A percentile compares a stretch with the other conserved stretches of the same genome.
Evolutionary conservation across 1,140 invertebrate species (phyloP).

Genomic region (Lordiphosa stackelbergi): DNA sequence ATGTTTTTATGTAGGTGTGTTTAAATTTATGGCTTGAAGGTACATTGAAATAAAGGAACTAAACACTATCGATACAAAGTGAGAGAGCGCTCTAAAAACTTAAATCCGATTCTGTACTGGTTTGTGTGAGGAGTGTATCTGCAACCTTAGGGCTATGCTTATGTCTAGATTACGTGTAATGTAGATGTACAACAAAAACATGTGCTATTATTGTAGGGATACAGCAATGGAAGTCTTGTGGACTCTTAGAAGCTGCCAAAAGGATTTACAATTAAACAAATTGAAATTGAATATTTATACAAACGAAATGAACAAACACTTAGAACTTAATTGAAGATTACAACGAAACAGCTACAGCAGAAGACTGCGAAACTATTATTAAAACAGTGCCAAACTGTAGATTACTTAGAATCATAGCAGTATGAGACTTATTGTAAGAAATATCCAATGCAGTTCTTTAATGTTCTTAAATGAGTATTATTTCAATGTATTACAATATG

Average conservation of each 20-base stretch:
- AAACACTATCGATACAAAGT: constrained; percentile 18
- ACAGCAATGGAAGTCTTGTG: constrained; percentile 32
- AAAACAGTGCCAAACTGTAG: too few species aligned
- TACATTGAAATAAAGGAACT: constrained; percentile 47
- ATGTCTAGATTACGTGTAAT: constrained; percentile 44
- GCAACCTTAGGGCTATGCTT: constrained; percentile 40
- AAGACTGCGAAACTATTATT: too few species aligned
- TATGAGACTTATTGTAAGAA: too few species aligned
- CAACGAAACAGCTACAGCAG: too few species aligned
- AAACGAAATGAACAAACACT: constrained; percentile 1
- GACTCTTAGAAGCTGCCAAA: constrained; percentile 10
- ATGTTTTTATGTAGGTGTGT: constrained; percentile 7
- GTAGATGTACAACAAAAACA: constrained; percentile 44
- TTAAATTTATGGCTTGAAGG: constrained; percentile 38
- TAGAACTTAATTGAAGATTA: background rate
- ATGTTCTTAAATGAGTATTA: constrained; percentile 32
- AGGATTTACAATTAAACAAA: constrained; percentile 6
- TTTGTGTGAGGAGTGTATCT: constrained; percentile 17
- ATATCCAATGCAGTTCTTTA: background rate
- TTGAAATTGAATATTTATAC: constrained; percentile 4
- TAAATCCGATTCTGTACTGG: constrained; percentile 29
- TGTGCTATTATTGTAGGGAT: constrained; percentile 29
- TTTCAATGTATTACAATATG: constrained; percentile 2
- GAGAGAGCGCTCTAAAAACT: constrained; percentile 30
- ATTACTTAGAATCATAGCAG: too few species aligned